These are phyloP conservation scores for Cichladusa arquata DNA, from an alignment of 2,113 vertebrate genomes.

Conservation along the genomic window DNA sequence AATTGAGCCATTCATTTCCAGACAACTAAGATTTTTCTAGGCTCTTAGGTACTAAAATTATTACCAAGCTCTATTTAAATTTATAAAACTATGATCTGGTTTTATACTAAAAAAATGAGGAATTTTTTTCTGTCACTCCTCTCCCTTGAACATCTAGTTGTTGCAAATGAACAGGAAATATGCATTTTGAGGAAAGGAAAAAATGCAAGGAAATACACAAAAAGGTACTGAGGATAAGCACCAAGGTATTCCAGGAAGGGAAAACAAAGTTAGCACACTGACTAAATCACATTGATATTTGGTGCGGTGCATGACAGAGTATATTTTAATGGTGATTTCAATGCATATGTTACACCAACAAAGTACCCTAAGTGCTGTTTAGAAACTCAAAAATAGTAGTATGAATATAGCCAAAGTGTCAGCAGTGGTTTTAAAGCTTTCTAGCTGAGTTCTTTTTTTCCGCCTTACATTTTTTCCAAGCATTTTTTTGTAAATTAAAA, in stretches of 20 bases:
- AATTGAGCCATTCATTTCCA: neutral
- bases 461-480: neutral
- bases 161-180: neutral
- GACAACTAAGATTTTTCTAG: neutral
- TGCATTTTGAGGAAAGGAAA: neutral
- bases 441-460: accelerated
- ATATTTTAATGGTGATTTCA: neutral
- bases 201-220: neutral
- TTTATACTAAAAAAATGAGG: neutral
- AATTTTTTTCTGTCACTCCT: neutral
- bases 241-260: neutral
- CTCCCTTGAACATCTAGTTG: accelerated
- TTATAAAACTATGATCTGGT: neutral
- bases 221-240: neutral
- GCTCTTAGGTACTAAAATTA: neutral
- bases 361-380: neutral
- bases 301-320: neutral
- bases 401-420: neutral
- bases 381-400: neutral
- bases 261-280: neutral
- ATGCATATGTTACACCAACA: neutral
- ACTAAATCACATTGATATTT: neutral
- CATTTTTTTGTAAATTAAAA: neutral
- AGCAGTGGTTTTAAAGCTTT: neutral
- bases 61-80: neutral